Base-by-base conservation (phyloP, 2,113 vertebrate species). In the Phylloscopus trochiloides region DNA sequence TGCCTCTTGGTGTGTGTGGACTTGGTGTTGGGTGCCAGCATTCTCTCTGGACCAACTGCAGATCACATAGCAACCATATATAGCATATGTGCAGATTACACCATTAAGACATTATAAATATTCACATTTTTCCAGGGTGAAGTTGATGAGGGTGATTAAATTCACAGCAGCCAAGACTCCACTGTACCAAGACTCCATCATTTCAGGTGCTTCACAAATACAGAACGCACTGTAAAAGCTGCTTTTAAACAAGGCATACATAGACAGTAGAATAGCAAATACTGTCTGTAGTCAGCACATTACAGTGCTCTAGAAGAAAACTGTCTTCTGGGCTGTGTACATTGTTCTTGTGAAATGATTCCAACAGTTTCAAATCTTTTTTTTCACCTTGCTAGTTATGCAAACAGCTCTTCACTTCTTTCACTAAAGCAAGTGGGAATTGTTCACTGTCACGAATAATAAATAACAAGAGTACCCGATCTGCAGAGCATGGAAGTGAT, bases 401-500 rank as follows among this genome's bases (percentile, higher is more conserved):
- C 95, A 97, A 97, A 96, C 93, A 96, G 94, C 92, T 95, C 93
- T 97, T 97, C 91, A 66, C 43, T 70, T 95, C 89, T 91, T 97
- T 92, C 84, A 83, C 34, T 51, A 67, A 93, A 74, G 90, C 96
- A 97, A 97, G 26, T 94, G 95, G 97, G 96, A 98, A 97, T 97
- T 97, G 92, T 97, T 97, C 95, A 80, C 78, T 94, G 92, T 98
- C 95, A 93, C 90, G 85, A 95, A 93, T 95, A 97, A 96, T 89
- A 98, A 97, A 97, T 97, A 97, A 61, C 87, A 92, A 95, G 96
- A 90, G 77, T 77, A 90, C 32, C 66, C 6, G 13, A 67, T 72
- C 86, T 94, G 78, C 48, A 57, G 66, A 92, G 85, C 95, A 73
- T 95, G 55, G 74, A 96, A 95, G 85, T 92, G 94, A 96, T 97